A percentile compares a stretch with the other conserved stretches of the same genome.
Conservation (phyloP, 2,888 invertebrate genomes). For the Zaprionus obscuricornis region DNA sequence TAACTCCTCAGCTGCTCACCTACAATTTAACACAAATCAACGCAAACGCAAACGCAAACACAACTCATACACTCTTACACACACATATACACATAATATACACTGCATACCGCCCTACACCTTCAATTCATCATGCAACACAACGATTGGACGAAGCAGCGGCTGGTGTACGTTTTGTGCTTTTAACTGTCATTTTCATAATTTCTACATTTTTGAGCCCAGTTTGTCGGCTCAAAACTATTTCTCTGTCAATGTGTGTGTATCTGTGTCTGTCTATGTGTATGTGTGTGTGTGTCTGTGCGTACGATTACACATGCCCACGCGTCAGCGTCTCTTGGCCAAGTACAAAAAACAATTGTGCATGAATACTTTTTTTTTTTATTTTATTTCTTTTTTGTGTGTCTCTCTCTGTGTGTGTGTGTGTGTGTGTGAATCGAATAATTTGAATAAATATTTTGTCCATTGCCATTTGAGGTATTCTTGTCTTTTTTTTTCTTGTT, state of each 20-base stretch:
- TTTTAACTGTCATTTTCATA: conserved; percentile 79
- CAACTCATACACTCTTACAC: conserved; percentile 9
- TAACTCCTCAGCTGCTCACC: conserved; percentile 14
- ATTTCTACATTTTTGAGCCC: conserved; percentile 77
- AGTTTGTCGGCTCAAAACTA: conserved; percentile 58
- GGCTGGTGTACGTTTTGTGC: conserved; percentile 60
- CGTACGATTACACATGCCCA: conserved; percentile 71
- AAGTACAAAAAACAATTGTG: conserved; percentile 39
- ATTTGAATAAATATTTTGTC: conserved; percentile 75
- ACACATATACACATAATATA: not conserved
- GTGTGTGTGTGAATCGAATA: conserved; percentile 65
- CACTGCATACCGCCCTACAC: not conserved
- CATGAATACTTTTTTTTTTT: conserved; percentile 2
- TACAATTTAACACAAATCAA: not conserved
- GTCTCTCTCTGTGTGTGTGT: too few species aligned
- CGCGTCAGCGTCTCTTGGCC: conserved; percentile 57
- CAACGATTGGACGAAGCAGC: too few species aligned
- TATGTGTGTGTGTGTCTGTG: conserved; percentile 16
- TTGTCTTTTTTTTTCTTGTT: conserved; percentile 29
- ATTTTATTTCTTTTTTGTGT: too few species aligned
- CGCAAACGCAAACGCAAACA: too few species aligned
- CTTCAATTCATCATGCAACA: not conserved
- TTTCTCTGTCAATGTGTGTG: not conserved
- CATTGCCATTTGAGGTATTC: conserved; percentile 75
- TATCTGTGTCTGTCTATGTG: conserved; percentile 17